phyloP scores from a whole-genome alignment of 1,140 invertebrate species.

The Drosophila erecta region DNA sequence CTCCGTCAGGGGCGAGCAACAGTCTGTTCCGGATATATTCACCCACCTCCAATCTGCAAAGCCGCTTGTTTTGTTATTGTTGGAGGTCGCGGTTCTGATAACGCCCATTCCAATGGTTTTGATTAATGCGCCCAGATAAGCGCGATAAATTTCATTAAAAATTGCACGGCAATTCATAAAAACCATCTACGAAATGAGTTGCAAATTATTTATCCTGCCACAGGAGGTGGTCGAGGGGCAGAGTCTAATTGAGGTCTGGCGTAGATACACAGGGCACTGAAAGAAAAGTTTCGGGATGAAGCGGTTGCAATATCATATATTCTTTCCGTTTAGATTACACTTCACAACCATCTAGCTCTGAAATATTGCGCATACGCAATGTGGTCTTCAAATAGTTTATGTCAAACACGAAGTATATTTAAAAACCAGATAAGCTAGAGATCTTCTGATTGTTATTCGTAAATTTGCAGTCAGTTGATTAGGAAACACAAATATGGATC shows the following conservation, averaged over 20 bases:
- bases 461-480: too few relatives aligned
- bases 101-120: constrained; percentile 47
- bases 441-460: too few relatives aligned
- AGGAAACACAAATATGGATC: neutral
- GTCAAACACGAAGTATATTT: neutral
- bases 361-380: constrained; percentile 1
- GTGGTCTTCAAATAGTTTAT: neutral
- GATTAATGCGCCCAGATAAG: constrained; percentile 80
- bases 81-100: constrained; percentile 60
- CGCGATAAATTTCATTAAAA: constrained; percentile 84
- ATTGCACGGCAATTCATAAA: constrained; percentile 83
- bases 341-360: too few relatives aligned
- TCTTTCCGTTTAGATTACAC: neutral
- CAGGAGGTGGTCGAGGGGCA: constrained; percentile 10
- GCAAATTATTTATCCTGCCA: constrained; percentile 77
- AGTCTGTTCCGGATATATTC: constrained; percentile 55
- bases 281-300: neutral
- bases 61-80: constrained; percentile 13
- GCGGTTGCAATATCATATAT: neutral
- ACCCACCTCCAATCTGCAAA: constrained; percentile 6
- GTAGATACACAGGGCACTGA: constrained; percentile 21
- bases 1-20: constrained; percentile 69
- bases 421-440: too few relatives aligned
- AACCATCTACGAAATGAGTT: constrained; percentile 81
- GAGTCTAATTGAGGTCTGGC: constrained; percentile 34